Evolutionary conservation across 2,888 invertebrate genomes (phyloP), one percentile per base, ranked within the genome.

Genomic region (Sicus ferrugineus): DNA sequence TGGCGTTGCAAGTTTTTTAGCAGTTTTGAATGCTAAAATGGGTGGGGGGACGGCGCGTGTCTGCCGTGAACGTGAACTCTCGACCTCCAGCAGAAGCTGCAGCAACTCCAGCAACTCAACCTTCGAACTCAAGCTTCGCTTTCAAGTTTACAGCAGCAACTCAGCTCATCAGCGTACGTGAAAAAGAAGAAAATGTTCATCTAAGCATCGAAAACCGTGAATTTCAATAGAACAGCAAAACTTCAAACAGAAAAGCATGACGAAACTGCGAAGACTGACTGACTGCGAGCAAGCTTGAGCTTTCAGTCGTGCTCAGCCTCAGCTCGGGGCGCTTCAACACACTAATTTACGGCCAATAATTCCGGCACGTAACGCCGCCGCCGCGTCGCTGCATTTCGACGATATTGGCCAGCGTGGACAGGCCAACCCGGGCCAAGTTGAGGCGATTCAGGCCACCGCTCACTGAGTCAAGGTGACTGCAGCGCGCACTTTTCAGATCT

Each of bases 391-490:
- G 1, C 26, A 21, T 23, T 54, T 54, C 26, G 26, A 54, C 28
- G 28, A 54, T 7, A 4, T 28, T 26, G 28, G 54, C 54, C 23
- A 28, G 54, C 54, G 9, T 46, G 46, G n/a, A 46, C n/a, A 3
- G n/a, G 6, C 46, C 46, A 9, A 19, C 14, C 19, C 46, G 46
- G n/a, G 6, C 4, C 46, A 5, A 16, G 46, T n/a, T n/a, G n/a
- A n/a, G n/a, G 16, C 42, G 42, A 42, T n/a, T 42, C 42, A n/a
- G 42, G n/a, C n/a, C n/a, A n/a, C 46, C 46, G n/a, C n/a, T 2
- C 23, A 54, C 28, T 54, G 26, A 54, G 54, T 28, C 54, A 54
- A 54, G 54, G 54, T 23, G 28, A 54, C 26, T n/a, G n/a, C n/a
- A n/a, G n/a, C n/a, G n/a, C n/a, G n/a, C n/a, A 2, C 26, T 54